Evolutionary conservation across 1,140 invertebrate species (phyloP), one percentile per base, ranked within the genome.

Genomic region (Drosophila grimshawi): DNA sequence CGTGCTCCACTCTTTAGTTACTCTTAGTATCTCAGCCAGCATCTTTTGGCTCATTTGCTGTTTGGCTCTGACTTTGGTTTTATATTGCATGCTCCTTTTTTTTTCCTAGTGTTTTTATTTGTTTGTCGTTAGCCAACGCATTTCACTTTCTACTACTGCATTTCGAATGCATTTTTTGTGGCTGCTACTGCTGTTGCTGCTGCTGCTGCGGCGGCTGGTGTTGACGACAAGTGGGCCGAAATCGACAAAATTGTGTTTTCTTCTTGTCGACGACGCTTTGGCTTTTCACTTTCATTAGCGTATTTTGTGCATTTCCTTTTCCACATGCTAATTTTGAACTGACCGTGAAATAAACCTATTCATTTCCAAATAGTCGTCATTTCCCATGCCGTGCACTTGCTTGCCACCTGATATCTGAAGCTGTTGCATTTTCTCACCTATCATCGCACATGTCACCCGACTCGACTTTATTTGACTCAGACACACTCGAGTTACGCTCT

Each of bases 131-230:
- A 74, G 51, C 78, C 75, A 86, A 86, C 82, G 82, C 82, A 86
- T 88, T 86, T 88, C 79, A 86, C 82, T 86, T 86, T 86, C 82
- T 86, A 86, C 82, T 86, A 86, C 74, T 86, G 79, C 82, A 86
- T 73, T 88, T 88, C 80, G 76, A 88, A 86, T 86, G 79, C 82
- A 79, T 76, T 86, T 85, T 61, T 57, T 60, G 19, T 41, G 8
- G 55, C 43, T 19, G 32, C 46, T 62, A 6, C 30, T 51, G 11
- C 49, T 61, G 56, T 59, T 49, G 52, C n/a, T 59, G 11, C 7
- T 43, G 46, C 35, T 52, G 66, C 6, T 43, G 46, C 43, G 32
- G 53, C 55, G 56, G 32, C 52, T 56, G 32, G 29, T 48, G 45
- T 39, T 29, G 29, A 49, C 76, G 37, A 67, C 70, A 78, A 78